Evolutionary conservation across 1,140 invertebrate species (phyloP).

Genomic region (Pogonus chalceus): DNA sequence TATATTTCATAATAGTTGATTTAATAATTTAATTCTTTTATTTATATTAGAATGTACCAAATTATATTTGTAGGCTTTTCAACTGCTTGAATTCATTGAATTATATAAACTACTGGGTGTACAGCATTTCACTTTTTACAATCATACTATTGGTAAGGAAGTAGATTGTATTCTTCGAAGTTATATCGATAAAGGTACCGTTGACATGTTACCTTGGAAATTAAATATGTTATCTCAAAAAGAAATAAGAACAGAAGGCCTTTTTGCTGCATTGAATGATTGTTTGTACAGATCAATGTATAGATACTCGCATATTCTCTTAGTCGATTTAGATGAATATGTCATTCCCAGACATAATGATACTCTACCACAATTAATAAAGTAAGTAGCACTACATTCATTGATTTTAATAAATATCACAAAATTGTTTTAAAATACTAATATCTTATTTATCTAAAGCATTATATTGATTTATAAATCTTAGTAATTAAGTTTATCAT

Average conservation of each 20-base stretch:
- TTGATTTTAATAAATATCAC: neutral
- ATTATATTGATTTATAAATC: too few relatives aligned
- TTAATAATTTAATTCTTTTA: slow-evolving; percentile 1
- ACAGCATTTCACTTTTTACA: slow-evolving; percentile 85
- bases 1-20: neutral
- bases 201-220: slow-evolving; percentile 80
- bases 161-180: slow-evolving; percentile 60
- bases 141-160: slow-evolving; percentile 72
- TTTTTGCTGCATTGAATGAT: slow-evolving; percentile 88
- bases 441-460: too few relatives aligned
- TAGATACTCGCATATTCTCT: slow-evolving; percentile 63
- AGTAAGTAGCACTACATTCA: slow-evolving; percentile 44
- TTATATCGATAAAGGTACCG: slow-evolving; percentile 43
- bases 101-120: slow-evolving; percentile 78
- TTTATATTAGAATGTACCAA: slow-evolving; percentile 5
- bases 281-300: slow-evolving; percentile 87
- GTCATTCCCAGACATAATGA: slow-evolving; percentile 72
- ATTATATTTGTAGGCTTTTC: slow-evolving; percentile 46
- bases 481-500: too few relatives aligned
- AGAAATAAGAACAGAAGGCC: slow-evolving; percentile 84
- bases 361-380: slow-evolving; percentile 52
- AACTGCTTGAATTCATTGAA: slow-evolving; percentile 88
- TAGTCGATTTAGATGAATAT: slow-evolving; percentile 87
- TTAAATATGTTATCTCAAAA: slow-evolving; percentile 80
- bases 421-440: too few relatives aligned